These are phyloP conservation scores for Borostomias antarcticus DNA, from an alignment of 2,797 vertebrate genomes.

Conservation along the genomic window DNA sequence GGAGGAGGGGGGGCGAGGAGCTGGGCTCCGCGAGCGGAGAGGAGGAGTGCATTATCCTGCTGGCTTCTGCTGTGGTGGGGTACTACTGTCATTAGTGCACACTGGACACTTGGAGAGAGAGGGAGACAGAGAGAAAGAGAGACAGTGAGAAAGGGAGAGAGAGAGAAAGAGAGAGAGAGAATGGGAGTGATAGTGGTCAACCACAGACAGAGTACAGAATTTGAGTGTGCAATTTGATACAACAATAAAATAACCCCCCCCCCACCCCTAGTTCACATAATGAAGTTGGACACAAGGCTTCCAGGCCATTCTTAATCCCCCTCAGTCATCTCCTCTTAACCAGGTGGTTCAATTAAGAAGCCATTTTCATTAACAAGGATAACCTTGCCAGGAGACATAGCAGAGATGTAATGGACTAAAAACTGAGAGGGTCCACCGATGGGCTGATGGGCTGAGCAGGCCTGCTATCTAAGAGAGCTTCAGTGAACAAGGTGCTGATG, in stretches of 20 bases:
- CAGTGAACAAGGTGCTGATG: not conserved
- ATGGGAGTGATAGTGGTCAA: not conserved
- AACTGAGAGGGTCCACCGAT: constrained; percentile 10
- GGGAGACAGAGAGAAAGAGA: constrained; percentile 21
- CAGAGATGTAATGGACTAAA: constrained; percentile 10
- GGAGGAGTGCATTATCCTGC: constrained; percentile 50
- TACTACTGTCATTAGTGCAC: constrained; percentile 70
- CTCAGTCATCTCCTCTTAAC: constrained; percentile 10
- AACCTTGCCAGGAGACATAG: constrained; percentile 14
- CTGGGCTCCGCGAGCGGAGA: constrained; percentile 60
- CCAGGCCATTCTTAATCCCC: not conserved
- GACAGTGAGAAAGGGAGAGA: constrained; percentile 8
- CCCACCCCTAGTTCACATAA: not conserved
- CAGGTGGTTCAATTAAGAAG: constrained; percentile 20
- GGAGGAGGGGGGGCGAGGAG: constrained; percentile 56
- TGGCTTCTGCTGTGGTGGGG: constrained; percentile 65
- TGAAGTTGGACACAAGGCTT: not conserved
- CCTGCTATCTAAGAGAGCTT: not conserved
- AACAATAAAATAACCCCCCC: too few species aligned
- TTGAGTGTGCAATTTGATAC: not conserved
- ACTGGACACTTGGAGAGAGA: constrained; percentile 46
- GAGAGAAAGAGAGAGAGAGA: not conserved
- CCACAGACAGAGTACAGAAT: not conserved
- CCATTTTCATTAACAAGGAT: constrained; percentile 8
- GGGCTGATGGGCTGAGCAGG: too few species aligned